phyloP scores from a whole-genome alignment of 64 coral and sea anemone species.

The Astreopora myriophthalma region DNA sequence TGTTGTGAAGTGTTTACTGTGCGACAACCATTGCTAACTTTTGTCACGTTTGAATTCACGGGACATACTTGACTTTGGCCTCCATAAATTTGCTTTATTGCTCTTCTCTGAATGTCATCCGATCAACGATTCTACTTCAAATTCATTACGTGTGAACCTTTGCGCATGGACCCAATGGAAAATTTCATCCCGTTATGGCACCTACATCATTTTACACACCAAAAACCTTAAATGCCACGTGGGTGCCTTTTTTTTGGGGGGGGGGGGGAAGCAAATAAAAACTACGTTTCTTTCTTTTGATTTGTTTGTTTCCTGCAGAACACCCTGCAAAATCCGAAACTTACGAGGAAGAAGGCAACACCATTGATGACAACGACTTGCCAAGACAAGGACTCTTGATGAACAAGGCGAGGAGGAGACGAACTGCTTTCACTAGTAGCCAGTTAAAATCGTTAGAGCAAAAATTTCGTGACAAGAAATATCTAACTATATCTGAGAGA shows the following conservation, averaged over 20 bases:
- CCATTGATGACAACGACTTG: not conserved
- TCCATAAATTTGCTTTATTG: not conserved
- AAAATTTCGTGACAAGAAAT: slow-evolving; percentile 95
- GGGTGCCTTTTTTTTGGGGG: too few species aligned
- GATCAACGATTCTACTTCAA: not conserved
- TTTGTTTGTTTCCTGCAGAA: not conserved
- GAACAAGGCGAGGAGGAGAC: slow-evolving; percentile 69
- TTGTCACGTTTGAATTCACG: not conserved
- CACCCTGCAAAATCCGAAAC: not conserved
- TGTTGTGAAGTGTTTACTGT: not conserved
- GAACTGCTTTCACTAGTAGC: slow-evolving; percentile 93
- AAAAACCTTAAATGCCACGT: too few species aligned
- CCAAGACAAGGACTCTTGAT: not conserved
- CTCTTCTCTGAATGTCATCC: not conserved
- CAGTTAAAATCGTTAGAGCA: slow-evolving; percentile 94
- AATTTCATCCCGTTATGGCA: not conserved
- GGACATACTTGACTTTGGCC: not conserved
- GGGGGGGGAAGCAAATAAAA: too few species aligned
- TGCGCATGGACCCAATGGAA: not conserved
- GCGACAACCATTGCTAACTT: not conserved
- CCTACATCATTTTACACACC: not conserved
- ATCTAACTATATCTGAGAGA: slow-evolving; percentile 93
- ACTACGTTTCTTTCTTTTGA: too few species aligned
- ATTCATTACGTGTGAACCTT: not conserved
- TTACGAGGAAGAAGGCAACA: not conserved